Evolutionary conservation across 2,113 vertebrate genomes (phyloP), one percentile per base, ranked within the genome.

Genomic region (Probosciger aterrimus): DNA sequence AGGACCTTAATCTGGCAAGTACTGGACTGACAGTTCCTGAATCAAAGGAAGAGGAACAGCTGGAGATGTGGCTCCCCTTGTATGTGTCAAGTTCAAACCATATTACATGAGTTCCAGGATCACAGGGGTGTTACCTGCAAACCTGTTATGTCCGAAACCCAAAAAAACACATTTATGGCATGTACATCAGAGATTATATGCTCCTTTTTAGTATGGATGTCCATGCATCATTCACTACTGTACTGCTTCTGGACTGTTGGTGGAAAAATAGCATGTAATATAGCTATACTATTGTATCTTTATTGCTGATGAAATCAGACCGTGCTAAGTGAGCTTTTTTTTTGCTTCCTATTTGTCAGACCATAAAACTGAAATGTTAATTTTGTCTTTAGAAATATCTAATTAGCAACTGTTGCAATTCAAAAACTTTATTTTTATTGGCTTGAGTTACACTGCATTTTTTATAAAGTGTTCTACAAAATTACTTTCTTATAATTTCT

Each of bases 321-420:
- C 92, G 50, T 76, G 33, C 53, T 92, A 18, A 44, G 16, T 94
- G 75, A 77, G 74, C 17, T 84, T 5, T 0, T 23, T 23, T 27
- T 53, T 62, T 24, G 10, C 23, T 5, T 74, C 73, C 85, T 74
- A 22, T 92, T 94, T 95, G 41, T 86, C 68, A 82, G 39, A 63
- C 63, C 67, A 75, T 96, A 93, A 96, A 96, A 83, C 71, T 79
- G 85, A 95, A 95, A 85, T 92, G 46, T 74, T 96, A 88, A 74
- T 95, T 95, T 90, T 25, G 14, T 30, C 73, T 95, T 96, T 92
- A 95, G 95, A 35, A 95, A 63, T 90, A 95, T 70, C 44, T 88
- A 97, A 94, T 97, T 97, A 97, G 86, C 94, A 94, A 91, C 73
- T 70, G 43, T 94, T 97, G 5, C 2, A 90, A 90, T 65, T 95